Evolutionary conservation across 2,888 invertebrate species (phyloP), one percentile per base, ranked within the genome.

Genomic region (Eubasilissa splendida): DNA sequence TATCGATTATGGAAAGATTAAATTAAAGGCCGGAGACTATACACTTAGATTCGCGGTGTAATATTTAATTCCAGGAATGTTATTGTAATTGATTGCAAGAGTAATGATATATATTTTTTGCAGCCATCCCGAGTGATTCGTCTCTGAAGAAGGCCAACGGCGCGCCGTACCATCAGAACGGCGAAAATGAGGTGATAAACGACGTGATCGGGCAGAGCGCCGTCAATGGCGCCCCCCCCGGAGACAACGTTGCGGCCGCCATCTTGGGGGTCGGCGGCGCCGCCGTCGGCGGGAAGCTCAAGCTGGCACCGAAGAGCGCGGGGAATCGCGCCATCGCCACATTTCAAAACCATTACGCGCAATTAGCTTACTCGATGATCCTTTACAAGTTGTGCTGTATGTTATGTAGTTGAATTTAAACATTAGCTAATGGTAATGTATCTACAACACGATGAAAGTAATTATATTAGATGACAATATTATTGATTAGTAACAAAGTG

Each of bases 211-310:
- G 74, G 42, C 71, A 80, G 63, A 54, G 76, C n/a, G 14, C 52
- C 54, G 79, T 76, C 68, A 77, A 75, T 63, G 54, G 65, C n/a
- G 75, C 50, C n/a, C 56, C 33, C 31, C 56, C 76, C 52, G 81
- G 73, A 4, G 68, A 81, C 75, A 83, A 83, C 50, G 82, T 83
- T 78, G 83, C 83, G 58, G 83, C 83, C 12, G 83, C 83, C 10
- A 83, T 83, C 33, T 79, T 81, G 58, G 80, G 82, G 1, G 58
- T n/a, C 11, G 68, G 68, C 56, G 82, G 80, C 65, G 80, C 80
- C 31, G 80, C 82, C 11, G 80, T 78, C 50, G 77, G 74, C 12
- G 81, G 81, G 60, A 83, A 83, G 22, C 77, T 79, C 8, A 33
- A 74, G n/a, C 22, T 78, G 53, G 54, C 76, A 10, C 75, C 71